phyloP scores from a whole-genome alignment of 2,888 invertebrate genomes.

The Rugalucina vietnamica region DNA sequence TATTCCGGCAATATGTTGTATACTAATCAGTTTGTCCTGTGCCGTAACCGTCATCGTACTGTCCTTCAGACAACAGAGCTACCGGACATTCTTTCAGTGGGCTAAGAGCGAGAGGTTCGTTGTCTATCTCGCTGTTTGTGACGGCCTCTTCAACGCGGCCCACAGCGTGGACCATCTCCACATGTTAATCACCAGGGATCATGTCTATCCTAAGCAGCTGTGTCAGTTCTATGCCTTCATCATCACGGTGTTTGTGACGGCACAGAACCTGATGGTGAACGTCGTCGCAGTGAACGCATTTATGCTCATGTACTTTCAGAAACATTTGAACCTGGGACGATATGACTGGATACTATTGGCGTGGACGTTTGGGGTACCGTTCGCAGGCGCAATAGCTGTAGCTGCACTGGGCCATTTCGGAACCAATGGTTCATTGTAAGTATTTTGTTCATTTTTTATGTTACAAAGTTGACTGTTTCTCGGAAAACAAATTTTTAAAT shows the following conservation, averaged over 20 bases:
- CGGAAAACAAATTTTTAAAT: no score
- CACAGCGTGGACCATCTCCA: conserved; percentile 56
- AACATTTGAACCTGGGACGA: conserved; percentile 44
- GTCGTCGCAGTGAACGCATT: conserved; percentile 59
- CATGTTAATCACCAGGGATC: conserved; percentile 49
- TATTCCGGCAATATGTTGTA: conserved; percentile 49
- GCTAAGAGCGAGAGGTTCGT: conserved; percentile 57
- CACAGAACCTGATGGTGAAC: conserved; percentile 58
- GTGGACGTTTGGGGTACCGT: conserved; percentile 55
- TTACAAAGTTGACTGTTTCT: no score
- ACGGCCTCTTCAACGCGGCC: conserved; percentile 51
- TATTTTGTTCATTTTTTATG: no score
- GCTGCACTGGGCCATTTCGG: background rate
- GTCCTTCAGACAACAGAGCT: conserved; percentile 42
- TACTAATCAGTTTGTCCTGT: conserved; percentile 45
- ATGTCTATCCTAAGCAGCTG: conserved; percentile 50
- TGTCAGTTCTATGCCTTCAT: conserved; percentile 60
- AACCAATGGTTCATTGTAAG: conserved; percentile 25
- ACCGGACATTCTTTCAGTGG: conserved; percentile 51
- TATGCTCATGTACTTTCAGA: conserved; percentile 51
- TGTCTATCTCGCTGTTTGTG: conserved; percentile 57
- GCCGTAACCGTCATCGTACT: conserved; percentile 31
- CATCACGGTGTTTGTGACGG: conserved; percentile 52
- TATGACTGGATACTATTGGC: conserved; percentile 49
- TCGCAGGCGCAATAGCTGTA: conserved; percentile 33